These are phyloP conservation scores for Aphrocallistes beatrix DNA, from an alignment of 37 sponge, comb jelly and placozoan species.

Conservation along the genomic window DNA sequence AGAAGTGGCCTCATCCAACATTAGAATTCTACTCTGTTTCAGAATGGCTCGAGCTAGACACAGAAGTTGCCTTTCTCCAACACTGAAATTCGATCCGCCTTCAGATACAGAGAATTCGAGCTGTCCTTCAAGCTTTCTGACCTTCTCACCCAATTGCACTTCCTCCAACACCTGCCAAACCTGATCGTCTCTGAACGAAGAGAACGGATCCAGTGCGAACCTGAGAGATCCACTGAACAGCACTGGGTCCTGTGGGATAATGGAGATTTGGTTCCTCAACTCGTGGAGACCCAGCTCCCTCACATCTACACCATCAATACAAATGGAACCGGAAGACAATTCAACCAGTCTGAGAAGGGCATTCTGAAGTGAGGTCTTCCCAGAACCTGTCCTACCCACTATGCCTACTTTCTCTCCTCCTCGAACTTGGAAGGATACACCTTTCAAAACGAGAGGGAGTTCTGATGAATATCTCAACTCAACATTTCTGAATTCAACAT, in stretches of 20 bases:
- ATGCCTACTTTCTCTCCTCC: background rate
- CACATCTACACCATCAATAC: background rate
- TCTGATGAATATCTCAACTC: background rate
- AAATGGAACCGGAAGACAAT: background rate
- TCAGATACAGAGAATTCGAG: background rate
- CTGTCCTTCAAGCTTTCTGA: background rate
- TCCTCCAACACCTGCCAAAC: background rate
- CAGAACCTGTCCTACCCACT: background rate
- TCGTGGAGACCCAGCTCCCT: background rate
- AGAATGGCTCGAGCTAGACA: background rate
- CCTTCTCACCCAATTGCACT: background rate
- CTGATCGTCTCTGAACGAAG: background rate
- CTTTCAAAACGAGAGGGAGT: background rate
- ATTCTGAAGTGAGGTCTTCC: background rate
- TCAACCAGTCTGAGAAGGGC: conserved; percentile 1
- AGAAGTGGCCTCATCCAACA: background rate
- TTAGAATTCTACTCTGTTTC: background rate
- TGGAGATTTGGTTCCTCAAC: background rate
- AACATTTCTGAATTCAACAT: background rate
- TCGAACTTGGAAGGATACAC: background rate
- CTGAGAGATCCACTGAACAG: conserved; percentile 1
- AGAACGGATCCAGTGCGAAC: background rate
- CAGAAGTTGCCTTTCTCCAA: background rate
- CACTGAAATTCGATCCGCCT: background rate
- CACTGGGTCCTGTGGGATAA: background rate